Percentiles rank a stretch among this genome's conserved stretches.
phyloP scores from a whole-genome alignment of 2,797 vertebrate species.

The Dendrocincla tyrannina region DNA sequence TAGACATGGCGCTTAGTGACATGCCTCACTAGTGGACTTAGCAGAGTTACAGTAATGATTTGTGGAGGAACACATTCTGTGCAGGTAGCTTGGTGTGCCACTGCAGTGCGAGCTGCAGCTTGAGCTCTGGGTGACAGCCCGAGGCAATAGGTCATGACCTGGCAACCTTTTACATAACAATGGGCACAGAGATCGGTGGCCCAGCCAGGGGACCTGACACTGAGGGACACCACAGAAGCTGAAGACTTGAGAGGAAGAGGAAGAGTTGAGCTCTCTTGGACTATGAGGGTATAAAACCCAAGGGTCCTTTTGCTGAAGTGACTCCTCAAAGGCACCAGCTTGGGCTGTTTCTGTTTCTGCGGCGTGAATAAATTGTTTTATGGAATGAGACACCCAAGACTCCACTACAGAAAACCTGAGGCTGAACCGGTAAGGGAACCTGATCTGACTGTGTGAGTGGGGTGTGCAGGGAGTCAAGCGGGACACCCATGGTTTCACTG shows the following conservation, averaged over 20 bases:
- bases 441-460: not conserved
- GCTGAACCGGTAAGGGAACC: not conserved
- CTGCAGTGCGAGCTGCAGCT: not conserved
- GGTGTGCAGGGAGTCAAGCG: too few species aligned
- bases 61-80: not conserved
- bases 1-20: too few species aligned
- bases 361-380: not conserved
- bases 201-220: not conserved
- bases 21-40: not conserved
- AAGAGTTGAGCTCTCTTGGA: not conserved
- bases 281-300: not conserved
- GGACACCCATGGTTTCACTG: not conserved
- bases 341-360: rapidly evolving
- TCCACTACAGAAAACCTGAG: not conserved
- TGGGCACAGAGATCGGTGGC: rapidly evolving
- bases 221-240: not conserved
- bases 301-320: not conserved
- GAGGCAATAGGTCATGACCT: not conserved
- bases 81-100: not conserved
- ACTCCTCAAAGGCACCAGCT: not conserved
- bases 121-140: not conserved
- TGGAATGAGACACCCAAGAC: rapidly evolving
- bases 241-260: not conserved
- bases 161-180: not conserved
- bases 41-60: not conserved